These are phyloP conservation scores for Venturia canescens DNA, from an alignment of 1,140 invertebrate species.

Conservation along the genomic window DNA sequence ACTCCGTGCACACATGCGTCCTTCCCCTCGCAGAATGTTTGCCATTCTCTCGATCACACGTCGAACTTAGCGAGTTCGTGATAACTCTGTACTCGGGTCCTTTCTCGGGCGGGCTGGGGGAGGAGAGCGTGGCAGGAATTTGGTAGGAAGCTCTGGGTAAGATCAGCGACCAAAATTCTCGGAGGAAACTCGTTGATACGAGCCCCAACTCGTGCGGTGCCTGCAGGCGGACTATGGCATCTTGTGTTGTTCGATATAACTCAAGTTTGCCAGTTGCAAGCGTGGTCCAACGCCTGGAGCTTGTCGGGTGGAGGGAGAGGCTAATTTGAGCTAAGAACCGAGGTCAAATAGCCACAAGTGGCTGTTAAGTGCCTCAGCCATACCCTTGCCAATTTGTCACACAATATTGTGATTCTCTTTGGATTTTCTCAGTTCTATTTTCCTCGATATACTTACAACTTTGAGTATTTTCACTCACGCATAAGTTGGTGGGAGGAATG, in stretches of 20 bases:
- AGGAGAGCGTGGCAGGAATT: not conserved
- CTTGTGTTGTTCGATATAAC: constrained; percentile 20
- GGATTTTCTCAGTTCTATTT: not conserved
- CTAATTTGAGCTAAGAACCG: constrained; percentile 60
- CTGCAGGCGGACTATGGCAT: not conserved
- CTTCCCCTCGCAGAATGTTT: constrained; percentile 1
- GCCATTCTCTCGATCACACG: constrained; percentile 11
- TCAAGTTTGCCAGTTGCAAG: constrained; percentile 26
- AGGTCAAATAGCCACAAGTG: constrained; percentile 67
- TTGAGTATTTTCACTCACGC: too few relatives aligned
- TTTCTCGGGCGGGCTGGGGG: not conserved
- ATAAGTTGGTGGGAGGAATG: not conserved
- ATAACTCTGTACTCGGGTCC: constrained; percentile 36
- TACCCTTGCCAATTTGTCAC: constrained; percentile 43
- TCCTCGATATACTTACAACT: not conserved
- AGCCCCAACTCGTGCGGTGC: not conserved
- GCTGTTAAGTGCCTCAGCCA: constrained; percentile 61
- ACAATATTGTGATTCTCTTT: not conserved
- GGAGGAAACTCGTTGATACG: constrained; percentile 17
- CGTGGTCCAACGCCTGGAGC: constrained; percentile 4
- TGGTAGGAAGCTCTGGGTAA: not conserved
- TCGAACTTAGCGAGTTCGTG: constrained; percentile 26
- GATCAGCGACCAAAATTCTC: constrained; percentile 30
- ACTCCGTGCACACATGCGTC: not conserved
- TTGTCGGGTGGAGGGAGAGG: constrained; percentile 27